A percentile compares a stretch with the other conserved stretches of the same genome.
Evolutionary conservation across 2,888 invertebrate genomes (phyloP).

Genomic region (Stenchaetothrips biformis): DNA sequence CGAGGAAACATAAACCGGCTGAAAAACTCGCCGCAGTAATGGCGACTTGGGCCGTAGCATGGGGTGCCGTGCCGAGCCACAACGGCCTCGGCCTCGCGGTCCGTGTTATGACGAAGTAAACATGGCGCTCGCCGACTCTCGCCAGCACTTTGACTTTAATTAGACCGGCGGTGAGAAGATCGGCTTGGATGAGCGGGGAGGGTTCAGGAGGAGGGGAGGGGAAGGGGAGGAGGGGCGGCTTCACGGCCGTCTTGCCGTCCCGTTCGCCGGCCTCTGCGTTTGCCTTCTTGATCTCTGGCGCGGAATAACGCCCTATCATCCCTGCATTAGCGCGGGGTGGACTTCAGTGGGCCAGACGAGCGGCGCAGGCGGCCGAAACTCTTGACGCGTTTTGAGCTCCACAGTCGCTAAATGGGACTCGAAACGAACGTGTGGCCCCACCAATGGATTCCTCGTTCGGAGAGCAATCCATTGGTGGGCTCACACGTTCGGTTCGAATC

Average conservation of each 20-base stretch:
- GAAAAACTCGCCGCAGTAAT: neutral
- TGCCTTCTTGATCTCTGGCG: neutral
- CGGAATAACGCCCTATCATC: neutral
- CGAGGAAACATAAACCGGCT: too few species aligned
- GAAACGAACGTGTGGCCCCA: too few species aligned
- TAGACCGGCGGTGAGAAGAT: neutral
- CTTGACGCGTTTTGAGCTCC: too few species aligned
- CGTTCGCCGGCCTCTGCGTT: neutral
- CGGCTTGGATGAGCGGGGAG: neutral
- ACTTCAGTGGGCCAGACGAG: too few species aligned
- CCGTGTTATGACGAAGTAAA: slow-evolving; percentile 11
- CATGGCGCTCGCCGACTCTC: neutral
- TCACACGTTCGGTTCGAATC: too few species aligned
- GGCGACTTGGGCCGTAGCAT: neutral
- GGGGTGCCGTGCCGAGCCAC: neutral
- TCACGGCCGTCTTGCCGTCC: neutral
- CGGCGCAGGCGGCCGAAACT: too few species aligned
- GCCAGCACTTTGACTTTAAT: slow-evolving; percentile 16
- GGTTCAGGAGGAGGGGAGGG: neutral
- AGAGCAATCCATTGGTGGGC: too few species aligned
- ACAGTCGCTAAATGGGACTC: too few species aligned
- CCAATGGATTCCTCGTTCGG: too few species aligned
- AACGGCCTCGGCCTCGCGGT: neutral
- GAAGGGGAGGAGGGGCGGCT: neutral
- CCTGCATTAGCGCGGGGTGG: too few species aligned